phyloP scores from a whole-genome alignment of 2,113 vertebrate genomes.

The Seriola rivoliana region DNA sequence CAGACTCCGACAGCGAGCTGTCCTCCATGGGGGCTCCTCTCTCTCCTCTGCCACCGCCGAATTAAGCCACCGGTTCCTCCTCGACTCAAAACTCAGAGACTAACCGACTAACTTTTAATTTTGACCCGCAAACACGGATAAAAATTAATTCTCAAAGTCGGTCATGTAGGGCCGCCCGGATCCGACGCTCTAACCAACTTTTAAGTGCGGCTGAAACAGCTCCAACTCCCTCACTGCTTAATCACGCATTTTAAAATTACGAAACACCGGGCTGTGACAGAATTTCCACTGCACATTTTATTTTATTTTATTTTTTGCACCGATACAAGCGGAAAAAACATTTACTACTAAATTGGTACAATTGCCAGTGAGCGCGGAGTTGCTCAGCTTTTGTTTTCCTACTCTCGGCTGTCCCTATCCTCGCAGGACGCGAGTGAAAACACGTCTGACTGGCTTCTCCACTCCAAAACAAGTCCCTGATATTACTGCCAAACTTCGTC shows the following conservation, averaged over 20 bases:
- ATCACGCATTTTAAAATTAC: constrained; percentile 47
- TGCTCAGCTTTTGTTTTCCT: constrained; percentile 47
- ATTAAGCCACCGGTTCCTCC: constrained; percentile 64
- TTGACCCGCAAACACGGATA: constrained; percentile 44
- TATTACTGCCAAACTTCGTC: constrained; percentile 82
- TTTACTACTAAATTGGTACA: neutral
- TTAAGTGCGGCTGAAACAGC: constrained; percentile 54
- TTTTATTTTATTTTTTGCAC: neutral
- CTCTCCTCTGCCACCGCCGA: constrained; percentile 35
- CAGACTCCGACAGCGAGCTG: constrained; percentile 76
- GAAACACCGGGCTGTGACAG: constrained; percentile 6
- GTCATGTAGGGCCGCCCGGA: constrained; percentile 54
- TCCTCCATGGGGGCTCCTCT: constrained; percentile 75
- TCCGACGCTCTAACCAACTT: constrained; percentile 61
- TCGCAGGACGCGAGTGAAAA: constrained; percentile 84
- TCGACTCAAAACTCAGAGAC: constrained; percentile 57
- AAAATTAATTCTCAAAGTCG: constrained; percentile 53
- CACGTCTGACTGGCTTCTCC: constrained; percentile 92
- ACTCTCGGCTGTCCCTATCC: constrained; percentile 66
- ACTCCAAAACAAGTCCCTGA: constrained; percentile 84
- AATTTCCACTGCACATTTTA: constrained; percentile 25
- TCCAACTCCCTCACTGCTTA: constrained; percentile 51
- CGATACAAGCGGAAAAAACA: neutral
- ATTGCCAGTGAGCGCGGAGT: constrained; percentile 25
- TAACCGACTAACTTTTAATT: constrained; percentile 57